Base-by-base conservation (phyloP, 2,888 invertebrate genomes). In the Arrhopalites spinosus region DNA sequence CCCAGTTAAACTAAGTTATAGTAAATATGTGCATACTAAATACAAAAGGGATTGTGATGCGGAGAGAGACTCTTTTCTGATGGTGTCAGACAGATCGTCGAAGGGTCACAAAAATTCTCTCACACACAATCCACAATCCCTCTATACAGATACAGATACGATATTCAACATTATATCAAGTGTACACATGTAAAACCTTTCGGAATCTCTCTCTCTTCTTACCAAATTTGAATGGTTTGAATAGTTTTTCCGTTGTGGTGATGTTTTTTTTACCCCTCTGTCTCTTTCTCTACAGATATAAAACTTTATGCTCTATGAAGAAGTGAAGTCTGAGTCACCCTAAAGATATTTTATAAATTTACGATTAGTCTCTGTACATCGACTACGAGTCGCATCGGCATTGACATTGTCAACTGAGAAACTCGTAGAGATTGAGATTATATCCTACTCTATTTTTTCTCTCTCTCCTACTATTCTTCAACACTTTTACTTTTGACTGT, bases 221-320 rank as follows among this genome's bases (percentile, higher is more conserved):
- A 30, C 36, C 17, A 66, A 66, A 23, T 23, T 29, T 53, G 50
- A 69, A 50, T 50, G 69, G 69, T 30, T 70, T 70, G 59, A 71
- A 71, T 71, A 71, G 71, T 71, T 71, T 71, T 69, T 69, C 69
- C 69, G 69, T 69, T 71, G 70, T 70, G 71, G 71, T 71, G 59
- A 71, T 71, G 71, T 71, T 56, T 71, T 71, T 70, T 71, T 59
- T 59, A 56, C 43, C 53, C 47, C 27, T 50, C 13, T 25, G 5
- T 50, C 29, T 50, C 25, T 59, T 15, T 50, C 29, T n/a, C 50
- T 23, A 2, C 17, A 66, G n/a, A n/a, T 45, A 30, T 47, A 45
- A 3, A 69, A 69, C 50, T 53, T 30, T 36, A 36, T 36, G 11
- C 36, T 36, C 36, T 3, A 11, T 36, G 36, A 36, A 3, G 36